These are phyloP conservation scores for Pao palembangensis DNA, from an alignment of 2,113 vertebrate species.

Conservation along the genomic window DNA sequence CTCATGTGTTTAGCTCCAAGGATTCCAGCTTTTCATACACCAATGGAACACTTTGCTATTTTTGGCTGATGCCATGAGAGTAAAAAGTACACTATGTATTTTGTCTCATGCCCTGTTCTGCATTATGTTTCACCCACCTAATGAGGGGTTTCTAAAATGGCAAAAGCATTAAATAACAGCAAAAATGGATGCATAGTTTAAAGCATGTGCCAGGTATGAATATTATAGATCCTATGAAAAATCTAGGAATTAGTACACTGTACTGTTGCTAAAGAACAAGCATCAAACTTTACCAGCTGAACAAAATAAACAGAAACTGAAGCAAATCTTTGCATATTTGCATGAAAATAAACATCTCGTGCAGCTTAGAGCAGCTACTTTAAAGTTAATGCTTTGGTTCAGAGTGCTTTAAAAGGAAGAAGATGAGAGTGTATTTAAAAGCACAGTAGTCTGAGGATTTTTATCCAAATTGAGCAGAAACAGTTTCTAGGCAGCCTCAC, in stretches of 20 bases:
- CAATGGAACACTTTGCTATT: conserved; percentile 12
- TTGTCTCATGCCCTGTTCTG: conserved; percentile 7
- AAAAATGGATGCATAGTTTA: conserved; percentile 53
- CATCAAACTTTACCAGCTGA: conserved; percentile 6
- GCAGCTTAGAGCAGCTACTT: conserved; percentile 59
- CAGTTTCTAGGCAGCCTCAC: conserved; percentile 27
- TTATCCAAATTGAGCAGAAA: conserved; percentile 24
- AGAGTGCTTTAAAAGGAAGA: conserved; percentile 60
- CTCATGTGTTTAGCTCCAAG: conserved; percentile 52
- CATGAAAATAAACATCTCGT: conserved; percentile 54
- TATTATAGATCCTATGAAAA: conserved; percentile 5
- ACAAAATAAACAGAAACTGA: conserved; percentile 20
- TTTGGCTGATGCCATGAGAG: conserved; percentile 9
- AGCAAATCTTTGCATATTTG: conserved; percentile 66
- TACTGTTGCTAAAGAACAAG: not conserved
- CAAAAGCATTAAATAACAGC: conserved; percentile 23
- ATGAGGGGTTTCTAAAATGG: conserved; percentile 8
- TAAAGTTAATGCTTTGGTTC: conserved; percentile 66
- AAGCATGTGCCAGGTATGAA: conserved; percentile 33
- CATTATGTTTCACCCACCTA: conserved; percentile 16
- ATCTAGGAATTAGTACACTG: conserved; percentile 5
- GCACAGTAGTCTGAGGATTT: conserved; percentile 41
- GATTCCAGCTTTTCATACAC: conserved; percentile 27
- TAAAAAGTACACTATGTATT: conserved; percentile 4
- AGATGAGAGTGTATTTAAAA: conserved; percentile 44